Percentiles rank a stretch among this genome's conserved stretches.
Evolutionary conservation across 2,888 invertebrate species (phyloP).

Genomic region (Eugnorisma glareosa): DNA sequence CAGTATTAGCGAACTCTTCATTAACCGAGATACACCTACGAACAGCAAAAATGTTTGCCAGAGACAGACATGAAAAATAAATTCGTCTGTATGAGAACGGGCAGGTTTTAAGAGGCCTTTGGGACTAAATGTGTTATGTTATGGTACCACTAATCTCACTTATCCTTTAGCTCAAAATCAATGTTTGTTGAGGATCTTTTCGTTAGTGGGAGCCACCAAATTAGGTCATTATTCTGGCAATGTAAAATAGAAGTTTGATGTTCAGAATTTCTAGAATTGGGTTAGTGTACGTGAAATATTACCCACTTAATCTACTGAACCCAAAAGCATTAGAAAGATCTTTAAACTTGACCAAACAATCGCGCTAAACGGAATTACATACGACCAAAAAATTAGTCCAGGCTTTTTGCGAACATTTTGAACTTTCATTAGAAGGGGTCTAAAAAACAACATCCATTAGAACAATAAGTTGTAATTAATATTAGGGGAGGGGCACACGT

Average conservation of each 20-base stretch:
- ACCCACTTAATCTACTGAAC: conserved; percentile 11
- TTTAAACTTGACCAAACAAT: conserved; percentile 27
- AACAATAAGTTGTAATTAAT: conserved; percentile 82
- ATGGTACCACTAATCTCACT: conserved; percentile 62
- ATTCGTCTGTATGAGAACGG: conserved; percentile 57
- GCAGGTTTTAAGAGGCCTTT: conserved; percentile 51
- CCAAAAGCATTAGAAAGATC: conserved; percentile 17
- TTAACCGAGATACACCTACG: conserved; percentile 23
- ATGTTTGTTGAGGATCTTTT: conserved; percentile 50
- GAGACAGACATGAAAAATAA: conserved; percentile 60
- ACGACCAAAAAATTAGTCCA: conserved; percentile 58
- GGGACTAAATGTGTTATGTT: conserved; percentile 56
- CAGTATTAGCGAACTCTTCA: conserved; percentile 33
- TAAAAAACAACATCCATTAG: conserved; percentile 71
- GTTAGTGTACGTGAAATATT: background rate
- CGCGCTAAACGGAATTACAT: conserved; percentile 32
- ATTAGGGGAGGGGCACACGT: conserved; percentile 75
- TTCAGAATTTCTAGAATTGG: background rate
- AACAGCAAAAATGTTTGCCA: conserved; percentile 39
- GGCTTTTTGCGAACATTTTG: conserved; percentile 62
- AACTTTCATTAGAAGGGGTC: conserved; percentile 67
- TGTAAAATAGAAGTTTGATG: background rate
- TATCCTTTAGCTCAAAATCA: conserved; percentile 58
- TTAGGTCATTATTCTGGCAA: conserved; percentile 17
- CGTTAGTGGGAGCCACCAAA: conserved; percentile 21